Percentiles rank a stretch among this genome's conserved stretches.
These are phyloP conservation scores for Aeoliscus strigatus DNA, from an alignment of 2,797 vertebrate genomes.

Conservation along the genomic window DNA sequence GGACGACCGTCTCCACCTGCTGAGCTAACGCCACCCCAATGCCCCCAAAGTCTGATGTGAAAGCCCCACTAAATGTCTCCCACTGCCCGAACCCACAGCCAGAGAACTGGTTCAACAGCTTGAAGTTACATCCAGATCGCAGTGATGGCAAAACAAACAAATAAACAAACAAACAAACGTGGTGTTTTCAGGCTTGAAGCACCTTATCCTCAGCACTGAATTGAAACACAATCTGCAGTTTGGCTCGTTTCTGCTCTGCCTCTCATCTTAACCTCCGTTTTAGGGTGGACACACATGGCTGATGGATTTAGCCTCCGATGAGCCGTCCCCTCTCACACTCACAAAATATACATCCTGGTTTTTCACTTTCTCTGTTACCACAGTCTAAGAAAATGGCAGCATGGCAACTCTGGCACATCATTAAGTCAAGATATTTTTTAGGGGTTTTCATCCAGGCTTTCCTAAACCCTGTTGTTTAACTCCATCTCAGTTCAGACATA, in stretches of 20 bases:
- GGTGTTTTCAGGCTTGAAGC: too few relatives aligned
- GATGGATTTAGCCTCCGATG: constrained; percentile 26
- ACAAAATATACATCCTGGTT: constrained; percentile 24
- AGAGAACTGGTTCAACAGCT: too few relatives aligned
- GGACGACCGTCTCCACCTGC: too few relatives aligned
- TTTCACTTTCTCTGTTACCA: constrained; percentile 37
- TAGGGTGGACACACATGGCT: constrained; percentile 27
- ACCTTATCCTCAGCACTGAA: constrained; percentile 3
- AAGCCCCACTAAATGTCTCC: too few relatives aligned
- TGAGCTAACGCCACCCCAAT: too few relatives aligned
- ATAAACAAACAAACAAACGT: too few relatives aligned
- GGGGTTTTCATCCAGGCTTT: constrained; percentile 45
- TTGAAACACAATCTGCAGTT: constrained; percentile 17
- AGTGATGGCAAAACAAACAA: too few relatives aligned
- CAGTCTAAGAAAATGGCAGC: constrained; percentile 24
- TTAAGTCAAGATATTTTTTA: constrained; percentile 45
- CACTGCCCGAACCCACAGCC: too few relatives aligned
- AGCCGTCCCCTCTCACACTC: constrained; percentile 1
- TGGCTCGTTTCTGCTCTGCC: constrained; percentile 3
- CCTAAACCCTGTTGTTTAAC: constrained; percentile 48
- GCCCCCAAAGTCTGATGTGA: too few relatives aligned
- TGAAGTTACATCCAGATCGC: too few relatives aligned
- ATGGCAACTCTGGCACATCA: constrained; percentile 47
- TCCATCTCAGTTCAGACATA: constrained; percentile 50
- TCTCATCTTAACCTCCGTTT: constrained; percentile 18